These are phyloP conservation scores for Apteryx owenii DNA, from an alignment of 2,113 vertebrate species.

Conservation along the genomic window DNA sequence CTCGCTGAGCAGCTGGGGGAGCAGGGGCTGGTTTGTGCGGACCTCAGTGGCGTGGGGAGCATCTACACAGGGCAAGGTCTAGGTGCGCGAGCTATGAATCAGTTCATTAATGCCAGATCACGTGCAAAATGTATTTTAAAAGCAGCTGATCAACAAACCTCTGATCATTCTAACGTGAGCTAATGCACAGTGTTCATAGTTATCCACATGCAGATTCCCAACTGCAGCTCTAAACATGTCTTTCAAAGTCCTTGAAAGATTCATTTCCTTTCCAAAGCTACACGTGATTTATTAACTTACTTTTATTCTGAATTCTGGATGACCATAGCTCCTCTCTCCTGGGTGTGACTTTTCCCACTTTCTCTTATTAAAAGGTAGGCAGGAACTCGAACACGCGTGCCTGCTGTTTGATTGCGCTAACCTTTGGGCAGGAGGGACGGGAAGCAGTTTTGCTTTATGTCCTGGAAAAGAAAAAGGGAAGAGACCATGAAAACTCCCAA, in stretches of 20 bases:
- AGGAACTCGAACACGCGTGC: not conserved
- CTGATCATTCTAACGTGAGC: not conserved
- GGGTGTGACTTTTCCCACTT: not conserved
- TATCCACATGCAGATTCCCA: not conserved
- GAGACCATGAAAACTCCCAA: not conserved
- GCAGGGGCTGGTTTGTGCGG: too few relatives aligned
- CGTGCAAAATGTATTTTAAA: not conserved
- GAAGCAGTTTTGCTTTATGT: not conserved
- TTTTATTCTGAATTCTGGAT: conserved; percentile 7
- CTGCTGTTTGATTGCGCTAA: not conserved
- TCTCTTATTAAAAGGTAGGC: not conserved
- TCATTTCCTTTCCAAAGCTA: conserved; percentile 9
- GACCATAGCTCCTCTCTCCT: not conserved
- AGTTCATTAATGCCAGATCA: not conserved
- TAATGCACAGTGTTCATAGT: not conserved
- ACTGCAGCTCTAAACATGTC: not conserved
- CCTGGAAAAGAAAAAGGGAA: not conserved
- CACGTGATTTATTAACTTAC: conserved; percentile 45
- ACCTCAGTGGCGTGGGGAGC: rapidly evolving
- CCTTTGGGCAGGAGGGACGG: not conserved
- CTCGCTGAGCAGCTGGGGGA: too few relatives aligned
- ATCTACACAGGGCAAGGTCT: not conserved
- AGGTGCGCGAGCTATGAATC: not conserved
- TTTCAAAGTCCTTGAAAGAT: conserved; percentile 30
- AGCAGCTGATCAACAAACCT: not conserved